Conservation (phyloP, 2,113 vertebrate species). For the human (Homo sapiens) region DNA sequence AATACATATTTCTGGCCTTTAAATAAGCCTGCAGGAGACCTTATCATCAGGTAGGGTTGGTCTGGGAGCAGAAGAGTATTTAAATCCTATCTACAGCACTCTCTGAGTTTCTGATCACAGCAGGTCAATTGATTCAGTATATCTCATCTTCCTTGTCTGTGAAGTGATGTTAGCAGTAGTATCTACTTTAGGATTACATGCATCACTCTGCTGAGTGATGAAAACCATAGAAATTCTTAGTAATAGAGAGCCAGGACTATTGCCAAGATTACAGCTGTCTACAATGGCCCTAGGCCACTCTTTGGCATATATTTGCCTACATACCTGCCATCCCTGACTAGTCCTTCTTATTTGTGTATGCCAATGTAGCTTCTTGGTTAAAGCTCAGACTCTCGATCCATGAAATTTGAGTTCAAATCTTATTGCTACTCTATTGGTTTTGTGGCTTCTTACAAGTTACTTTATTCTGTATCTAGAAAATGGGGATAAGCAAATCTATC, state of each 20-base stretch:
- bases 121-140: not conserved
- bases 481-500: not conserved
- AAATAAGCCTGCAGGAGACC: too few species aligned
- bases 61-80: not conserved
- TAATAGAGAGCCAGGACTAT: not conserved
- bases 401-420: not conserved
- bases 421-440: not conserved
- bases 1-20: not conserved
- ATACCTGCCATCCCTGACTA: too few species aligned
- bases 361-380: not conserved
- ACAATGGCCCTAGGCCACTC: not conserved
- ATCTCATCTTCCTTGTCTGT: not conserved
- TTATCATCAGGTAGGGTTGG: not conserved
- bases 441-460: not conserved
- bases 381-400: not conserved
- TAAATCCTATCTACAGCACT: not conserved
- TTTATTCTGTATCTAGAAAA: not conserved
- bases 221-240: not conserved
- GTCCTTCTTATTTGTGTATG: not conserved
- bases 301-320: not conserved
- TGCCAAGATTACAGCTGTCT: too few species aligned
- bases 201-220: not conserved
- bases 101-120: not conserved
- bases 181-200: not conserved
- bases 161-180: not conserved